phyloP scores from a whole-genome alignment of 1,140 invertebrate species.

The Drosophila jambulina region DNA sequence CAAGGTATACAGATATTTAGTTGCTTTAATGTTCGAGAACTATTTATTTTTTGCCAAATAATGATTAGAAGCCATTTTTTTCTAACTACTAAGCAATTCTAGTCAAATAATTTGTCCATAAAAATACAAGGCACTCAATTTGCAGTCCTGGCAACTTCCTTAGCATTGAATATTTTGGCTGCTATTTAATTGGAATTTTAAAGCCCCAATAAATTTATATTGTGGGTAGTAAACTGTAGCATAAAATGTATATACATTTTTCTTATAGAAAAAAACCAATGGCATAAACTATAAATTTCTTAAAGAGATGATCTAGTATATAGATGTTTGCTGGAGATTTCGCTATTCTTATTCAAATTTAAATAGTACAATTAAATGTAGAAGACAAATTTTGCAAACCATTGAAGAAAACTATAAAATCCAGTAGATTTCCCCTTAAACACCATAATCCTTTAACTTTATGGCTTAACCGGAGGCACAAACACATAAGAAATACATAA shows the following conservation, averaged over 20 bases:
- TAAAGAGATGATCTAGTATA: no score
- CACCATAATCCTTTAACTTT: not conserved
- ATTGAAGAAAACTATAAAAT: no score
- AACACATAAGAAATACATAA: slow-evolving; percentile 24
- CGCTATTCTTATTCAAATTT: not conserved
- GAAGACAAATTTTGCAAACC: not conserved
- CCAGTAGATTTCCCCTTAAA: not conserved
- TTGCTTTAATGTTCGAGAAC: no score
- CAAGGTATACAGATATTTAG: no score
- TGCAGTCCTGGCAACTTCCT: not conserved
- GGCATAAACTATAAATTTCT: no score
- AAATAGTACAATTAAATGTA: not conserved
- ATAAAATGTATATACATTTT: not conserved
- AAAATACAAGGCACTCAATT: no score
- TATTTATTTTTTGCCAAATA: not conserved
- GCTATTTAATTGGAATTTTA: not conserved
- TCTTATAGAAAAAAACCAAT: not conserved
- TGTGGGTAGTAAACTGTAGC: not conserved
- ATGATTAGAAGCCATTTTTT: not conserved
- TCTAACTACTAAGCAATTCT: not conserved
- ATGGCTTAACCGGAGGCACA: not conserved
- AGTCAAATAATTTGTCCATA: not conserved
- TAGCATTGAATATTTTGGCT: not conserved
- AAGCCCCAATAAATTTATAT: not conserved
- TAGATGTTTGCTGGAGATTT: not conserved